phyloP scores from a whole-genome alignment of 2,797 vertebrate genomes.

The Microctenopoma steveboyesi region DNA sequence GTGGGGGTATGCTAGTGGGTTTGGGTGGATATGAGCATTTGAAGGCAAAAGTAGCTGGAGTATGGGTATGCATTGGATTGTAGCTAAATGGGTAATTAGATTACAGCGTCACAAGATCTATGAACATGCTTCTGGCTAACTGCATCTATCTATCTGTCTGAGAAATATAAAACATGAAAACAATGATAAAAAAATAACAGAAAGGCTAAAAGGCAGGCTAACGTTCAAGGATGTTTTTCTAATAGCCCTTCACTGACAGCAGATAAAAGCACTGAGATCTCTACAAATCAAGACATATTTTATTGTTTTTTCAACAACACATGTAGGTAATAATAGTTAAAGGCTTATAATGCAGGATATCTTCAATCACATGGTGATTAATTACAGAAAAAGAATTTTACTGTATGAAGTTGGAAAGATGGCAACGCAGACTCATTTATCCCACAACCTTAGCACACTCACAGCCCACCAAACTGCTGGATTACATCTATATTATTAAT shows the following conservation, averaged over 20 bases:
- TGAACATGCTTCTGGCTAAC: slow-evolving; percentile 27
- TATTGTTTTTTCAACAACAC: slow-evolving; percentile 14
- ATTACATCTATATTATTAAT: not conserved
- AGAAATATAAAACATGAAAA: too few relatives aligned
- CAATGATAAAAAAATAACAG: too few relatives aligned
- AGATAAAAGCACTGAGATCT: not conserved
- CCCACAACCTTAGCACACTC: not conserved
- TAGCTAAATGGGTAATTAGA: slow-evolving; percentile 79
- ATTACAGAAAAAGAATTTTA: slow-evolving; percentile 10
- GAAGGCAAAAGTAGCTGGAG: slow-evolving; percentile 50
- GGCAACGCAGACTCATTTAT: not conserved
- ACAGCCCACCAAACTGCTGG: not conserved
- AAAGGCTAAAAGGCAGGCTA: too few relatives aligned
- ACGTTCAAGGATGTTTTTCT: too few relatives aligned
- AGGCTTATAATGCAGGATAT: not conserved
- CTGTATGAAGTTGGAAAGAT: slow-evolving; percentile 14
- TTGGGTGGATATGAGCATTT: not conserved
- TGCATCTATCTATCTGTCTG: slow-evolving; percentile 14
- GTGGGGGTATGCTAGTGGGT: too few relatives aligned
- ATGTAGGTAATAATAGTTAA: slow-evolving; percentile 9
- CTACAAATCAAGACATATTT: not conserved
- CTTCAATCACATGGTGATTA: slow-evolving; percentile 9
- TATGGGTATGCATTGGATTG: slow-evolving; percentile 53
- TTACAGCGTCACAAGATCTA: slow-evolving; percentile 79
- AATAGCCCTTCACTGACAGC: too few relatives aligned